These are phyloP conservation scores for Gnatocerus cornutus DNA, from an alignment of 2,888 invertebrate species.

Conservation along the genomic window DNA sequence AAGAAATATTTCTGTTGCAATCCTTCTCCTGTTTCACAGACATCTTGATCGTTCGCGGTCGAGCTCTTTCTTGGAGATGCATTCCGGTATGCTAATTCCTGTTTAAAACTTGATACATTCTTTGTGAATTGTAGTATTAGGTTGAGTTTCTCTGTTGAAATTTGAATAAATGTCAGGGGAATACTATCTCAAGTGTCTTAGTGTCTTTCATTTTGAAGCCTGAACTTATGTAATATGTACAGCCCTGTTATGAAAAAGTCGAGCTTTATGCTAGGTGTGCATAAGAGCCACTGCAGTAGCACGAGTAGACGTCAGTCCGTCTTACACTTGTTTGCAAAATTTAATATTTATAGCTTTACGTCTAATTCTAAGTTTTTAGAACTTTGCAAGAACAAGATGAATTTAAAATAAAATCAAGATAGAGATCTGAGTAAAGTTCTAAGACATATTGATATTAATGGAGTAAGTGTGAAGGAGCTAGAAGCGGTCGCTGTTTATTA, in stretches of 20 bases:
- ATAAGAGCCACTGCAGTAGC: not conserved
- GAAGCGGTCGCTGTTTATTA: constrained; percentile 57
- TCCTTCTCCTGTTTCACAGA: constrained; percentile 2
- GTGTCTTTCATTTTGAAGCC: constrained; percentile 50
- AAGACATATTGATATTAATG: constrained; percentile 61
- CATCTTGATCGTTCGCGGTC: constrained; percentile 62
- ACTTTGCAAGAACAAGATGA: not conserved
- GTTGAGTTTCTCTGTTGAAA: constrained; percentile 51
- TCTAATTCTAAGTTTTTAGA: no score
- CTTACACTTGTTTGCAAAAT: constrained; percentile 3
- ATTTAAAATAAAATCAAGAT: constrained; percentile 29
- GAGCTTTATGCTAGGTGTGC: not conserved
- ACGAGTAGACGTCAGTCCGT: not conserved
- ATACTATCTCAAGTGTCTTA: constrained; percentile 50
- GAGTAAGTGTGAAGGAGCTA: constrained; percentile 52
- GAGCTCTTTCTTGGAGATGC: constrained; percentile 56
- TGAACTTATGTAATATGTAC: constrained; percentile 49
- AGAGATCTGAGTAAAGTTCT: constrained; percentile 48
- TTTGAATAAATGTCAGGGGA: constrained; percentile 56
- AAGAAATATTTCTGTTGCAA: not conserved
- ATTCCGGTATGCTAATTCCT: constrained; percentile 62
- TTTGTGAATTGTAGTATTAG: constrained; percentile 56
- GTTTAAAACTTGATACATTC: constrained; percentile 63
- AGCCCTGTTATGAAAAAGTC: constrained; percentile 29
- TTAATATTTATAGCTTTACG: no score